Evolutionary conservation across 1,140 invertebrate genomes (phyloP).

Genomic region (Polyergus mexicanus): DNA sequence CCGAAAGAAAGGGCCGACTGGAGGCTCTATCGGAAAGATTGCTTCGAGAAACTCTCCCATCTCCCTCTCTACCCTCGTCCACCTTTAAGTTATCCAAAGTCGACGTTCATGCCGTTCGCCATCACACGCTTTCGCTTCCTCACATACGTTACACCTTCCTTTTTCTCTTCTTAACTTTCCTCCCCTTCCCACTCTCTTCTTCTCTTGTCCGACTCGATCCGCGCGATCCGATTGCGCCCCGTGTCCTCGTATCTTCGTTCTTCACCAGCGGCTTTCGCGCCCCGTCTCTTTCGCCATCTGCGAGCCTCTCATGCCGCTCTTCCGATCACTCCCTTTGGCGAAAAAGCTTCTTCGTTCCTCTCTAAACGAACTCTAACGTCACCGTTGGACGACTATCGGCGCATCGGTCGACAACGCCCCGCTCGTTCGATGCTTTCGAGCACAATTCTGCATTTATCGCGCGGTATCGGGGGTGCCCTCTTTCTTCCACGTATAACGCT

Average conservation of each 20-base stretch:
- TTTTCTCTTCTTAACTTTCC: not conserved
- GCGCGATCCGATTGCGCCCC: constrained; percentile 2
- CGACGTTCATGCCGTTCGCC: constrained; percentile 8
- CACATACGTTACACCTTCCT: not conserved
- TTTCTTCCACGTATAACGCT: constrained; percentile 10
- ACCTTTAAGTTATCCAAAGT: constrained; percentile 25
- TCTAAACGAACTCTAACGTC: constrained; percentile 61
- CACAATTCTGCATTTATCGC: constrained; percentile 63
- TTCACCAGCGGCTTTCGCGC: not conserved
- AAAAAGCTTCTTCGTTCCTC: constrained; percentile 16
- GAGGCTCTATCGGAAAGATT: constrained; percentile 61
- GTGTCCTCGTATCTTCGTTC: constrained; percentile 6
- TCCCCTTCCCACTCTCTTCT: not conserved
- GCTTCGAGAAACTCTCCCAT: constrained; percentile 33
- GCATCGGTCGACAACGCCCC: constrained; percentile 18
- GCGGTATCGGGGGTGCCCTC: not conserved
- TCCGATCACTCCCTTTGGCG: constrained; percentile 32
- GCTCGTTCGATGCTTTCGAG: constrained; percentile 37
- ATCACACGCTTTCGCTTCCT: not conserved
- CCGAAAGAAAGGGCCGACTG: constrained; percentile 50
- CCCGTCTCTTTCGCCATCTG: constrained; percentile 11
- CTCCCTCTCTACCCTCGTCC: not conserved
- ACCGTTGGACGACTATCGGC: constrained; percentile 32
- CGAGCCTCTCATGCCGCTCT: constrained; percentile 26
- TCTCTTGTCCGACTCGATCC: constrained; percentile 19